phyloP scores from a whole-genome alignment of 2,113 vertebrate species.

The Coryphaenoides rupestris region DNA sequence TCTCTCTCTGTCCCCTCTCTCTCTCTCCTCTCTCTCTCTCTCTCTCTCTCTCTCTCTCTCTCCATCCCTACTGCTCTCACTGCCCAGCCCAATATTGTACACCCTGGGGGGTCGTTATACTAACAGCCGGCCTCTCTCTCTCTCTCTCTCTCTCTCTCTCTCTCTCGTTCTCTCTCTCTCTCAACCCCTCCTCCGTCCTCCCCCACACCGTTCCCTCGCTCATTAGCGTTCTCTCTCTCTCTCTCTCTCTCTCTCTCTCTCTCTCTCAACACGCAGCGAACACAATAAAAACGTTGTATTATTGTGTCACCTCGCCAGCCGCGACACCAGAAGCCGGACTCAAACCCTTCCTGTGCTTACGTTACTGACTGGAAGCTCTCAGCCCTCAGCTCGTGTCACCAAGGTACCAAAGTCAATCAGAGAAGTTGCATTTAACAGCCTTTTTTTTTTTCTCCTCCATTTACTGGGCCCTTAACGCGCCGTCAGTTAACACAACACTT shows the following conservation, averaged over 20 bases:
- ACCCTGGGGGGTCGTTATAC: constrained; percentile 51
- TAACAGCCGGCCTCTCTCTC: constrained; percentile 44
- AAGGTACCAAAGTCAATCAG: too few species aligned
- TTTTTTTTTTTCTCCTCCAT: too few species aligned
- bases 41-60: constrained; percentile 20
- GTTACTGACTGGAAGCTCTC: too few species aligned
- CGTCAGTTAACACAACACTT: too few species aligned
- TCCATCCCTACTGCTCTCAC: not conserved
- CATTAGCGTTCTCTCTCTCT: constrained; percentile 33
- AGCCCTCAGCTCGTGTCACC: too few species aligned
- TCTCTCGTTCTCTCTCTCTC: constrained; percentile 36
- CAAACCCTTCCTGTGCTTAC: not conserved
- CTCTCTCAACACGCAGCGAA: constrained; percentile 16
- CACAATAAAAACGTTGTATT: not conserved
- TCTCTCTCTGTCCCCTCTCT: constrained; percentile 23
- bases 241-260: constrained; percentile 30
- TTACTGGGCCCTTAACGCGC: too few species aligned
- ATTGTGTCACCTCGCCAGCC: too few species aligned
- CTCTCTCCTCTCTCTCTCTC: constrained; percentile 35
- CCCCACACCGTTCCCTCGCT: constrained; percentile 9
- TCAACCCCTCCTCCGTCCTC: constrained; percentile 2
- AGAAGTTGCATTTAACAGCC: too few species aligned
- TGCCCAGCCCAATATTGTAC: constrained; percentile 34
- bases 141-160: constrained; percentile 18
- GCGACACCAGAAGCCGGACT: too few species aligned